These are phyloP conservation scores for Nineta flava DNA, from an alignment of 2,888 invertebrate genomes.

Conservation along the genomic window DNA sequence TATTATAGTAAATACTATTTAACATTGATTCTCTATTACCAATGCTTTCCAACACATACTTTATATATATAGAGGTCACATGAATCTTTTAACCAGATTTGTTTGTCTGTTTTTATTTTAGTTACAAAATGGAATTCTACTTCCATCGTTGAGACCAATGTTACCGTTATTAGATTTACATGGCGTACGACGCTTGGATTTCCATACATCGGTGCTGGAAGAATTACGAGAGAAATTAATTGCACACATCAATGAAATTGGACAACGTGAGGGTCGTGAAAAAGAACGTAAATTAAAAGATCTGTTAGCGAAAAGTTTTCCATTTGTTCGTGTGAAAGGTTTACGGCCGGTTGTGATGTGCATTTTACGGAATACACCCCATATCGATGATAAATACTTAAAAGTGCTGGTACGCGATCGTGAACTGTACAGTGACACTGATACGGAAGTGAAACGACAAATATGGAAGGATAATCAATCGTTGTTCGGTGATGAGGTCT, in stretches of 20 bases:
- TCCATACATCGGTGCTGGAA: constrained; percentile 86
- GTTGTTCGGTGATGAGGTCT: constrained; percentile 92
- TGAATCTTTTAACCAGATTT: not conserved
- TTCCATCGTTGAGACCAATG: constrained; percentile 89
- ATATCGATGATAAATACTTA: constrained; percentile 81
- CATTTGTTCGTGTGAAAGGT: constrained; percentile 80
- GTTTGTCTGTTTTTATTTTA: constrained; percentile 24
- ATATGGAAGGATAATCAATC: constrained; percentile 98
- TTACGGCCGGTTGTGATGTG: constrained; percentile 90
- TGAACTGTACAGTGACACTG: constrained; percentile 84
- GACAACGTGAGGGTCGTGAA: constrained; percentile 51
- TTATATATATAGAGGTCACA: not conserved
- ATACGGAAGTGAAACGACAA: constrained; percentile 92
- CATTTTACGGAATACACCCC: constrained; percentile 79
- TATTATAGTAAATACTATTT: no score
- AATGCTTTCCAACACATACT: no score
- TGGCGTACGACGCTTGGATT: constrained; percentile 81
- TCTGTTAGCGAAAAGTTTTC: constrained; percentile 79
- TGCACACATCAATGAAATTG: constrained; percentile 69
- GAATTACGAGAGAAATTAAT: constrained; percentile 56
- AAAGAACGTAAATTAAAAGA: constrained; percentile 78
- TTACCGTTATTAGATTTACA: constrained; percentile 88
- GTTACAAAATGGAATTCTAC: constrained; percentile 77
- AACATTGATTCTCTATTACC: no score
- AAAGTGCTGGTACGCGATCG: constrained; percentile 64